Evolutionary conservation across 2,888 invertebrate genomes (phyloP), one percentile per base, ranked within the genome.

Genomic region (Orchestes rusci): DNA sequence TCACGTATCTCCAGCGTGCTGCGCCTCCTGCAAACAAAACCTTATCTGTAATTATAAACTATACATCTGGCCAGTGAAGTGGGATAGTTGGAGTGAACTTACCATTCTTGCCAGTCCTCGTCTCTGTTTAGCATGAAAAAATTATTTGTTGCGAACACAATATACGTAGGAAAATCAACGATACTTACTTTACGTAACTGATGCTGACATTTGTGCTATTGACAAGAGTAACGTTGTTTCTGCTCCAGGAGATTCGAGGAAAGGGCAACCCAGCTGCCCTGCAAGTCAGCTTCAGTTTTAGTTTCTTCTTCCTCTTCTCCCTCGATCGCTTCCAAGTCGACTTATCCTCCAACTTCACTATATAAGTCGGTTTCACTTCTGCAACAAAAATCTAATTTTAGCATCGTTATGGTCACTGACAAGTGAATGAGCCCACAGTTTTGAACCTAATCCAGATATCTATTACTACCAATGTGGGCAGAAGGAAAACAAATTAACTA

Each of bases 211-310:
- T 68, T 55, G 71, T 70, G 51, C 73, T 72, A 46, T 75, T 75
- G 60, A 76, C 76, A 57, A 81, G 73, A 43, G 75, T 73, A 55
- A 77, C 75, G 58, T 79, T 80, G 72, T 85, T 79, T 69, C 82
- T 82, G 71, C 78, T 82, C 91, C 91, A 92, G 58, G 82, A 76
- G 57, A 91, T 81, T 55, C 82, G 77, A 18, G 91, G 91, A 51
- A 83, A 79, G 31, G 91, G 91, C 56, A 82, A 76, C 23, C 84
- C 85, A 65, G 75, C 76, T 55, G 84, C 82, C 55, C 76, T 78
- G 67, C 89, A 89, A 59, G 82, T 78, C 60, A 91, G 77, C 61
- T 75, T 72, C 66, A 83, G 57, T 51, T 58, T 45, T 43, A 20
- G 56, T 52, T 48, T 48, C 45, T 40, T 10, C n/a, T 10, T 27